Evolutionary conservation across 2,113 vertebrate species (phyloP).

Genomic region (Galbula dea): DNA sequence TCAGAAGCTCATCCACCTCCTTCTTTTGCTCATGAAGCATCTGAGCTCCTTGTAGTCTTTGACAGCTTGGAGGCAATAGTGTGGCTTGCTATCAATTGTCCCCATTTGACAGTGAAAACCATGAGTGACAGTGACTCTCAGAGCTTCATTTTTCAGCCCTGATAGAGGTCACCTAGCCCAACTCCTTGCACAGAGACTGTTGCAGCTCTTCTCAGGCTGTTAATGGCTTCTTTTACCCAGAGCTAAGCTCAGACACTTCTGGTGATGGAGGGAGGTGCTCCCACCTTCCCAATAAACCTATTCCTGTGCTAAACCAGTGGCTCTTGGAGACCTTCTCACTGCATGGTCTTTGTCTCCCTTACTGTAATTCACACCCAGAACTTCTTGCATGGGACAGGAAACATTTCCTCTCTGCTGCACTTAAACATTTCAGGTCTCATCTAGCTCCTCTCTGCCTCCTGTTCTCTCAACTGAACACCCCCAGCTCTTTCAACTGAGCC

Average conservation of each 20-base stretch:
- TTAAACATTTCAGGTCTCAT: not conserved
- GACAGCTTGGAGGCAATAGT: not conserved
- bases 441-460: not conserved
- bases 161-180: not conserved
- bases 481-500: not conserved
- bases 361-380: not conserved
- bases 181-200: not conserved
- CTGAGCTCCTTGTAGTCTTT: not conserved
- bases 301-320: not conserved
- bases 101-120: not conserved
- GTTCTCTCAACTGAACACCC: not conserved
- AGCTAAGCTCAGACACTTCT: rapidly evolving
- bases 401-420: not conserved
- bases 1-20: not conserved
- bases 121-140: not conserved
- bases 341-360: not conserved
- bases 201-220: not conserved
- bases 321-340: not conserved
- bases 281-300: not conserved
- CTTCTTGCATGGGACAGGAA: not conserved
- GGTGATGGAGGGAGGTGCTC: too few relatives aligned
- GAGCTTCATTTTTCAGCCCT: not conserved
- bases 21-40: not conserved
- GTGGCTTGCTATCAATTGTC: not conserved
- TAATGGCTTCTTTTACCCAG: not conserved